These are phyloP conservation scores for Cheilosia impressa DNA, from an alignment of 2,888 invertebrate genomes.

Conservation along the genomic window DNA sequence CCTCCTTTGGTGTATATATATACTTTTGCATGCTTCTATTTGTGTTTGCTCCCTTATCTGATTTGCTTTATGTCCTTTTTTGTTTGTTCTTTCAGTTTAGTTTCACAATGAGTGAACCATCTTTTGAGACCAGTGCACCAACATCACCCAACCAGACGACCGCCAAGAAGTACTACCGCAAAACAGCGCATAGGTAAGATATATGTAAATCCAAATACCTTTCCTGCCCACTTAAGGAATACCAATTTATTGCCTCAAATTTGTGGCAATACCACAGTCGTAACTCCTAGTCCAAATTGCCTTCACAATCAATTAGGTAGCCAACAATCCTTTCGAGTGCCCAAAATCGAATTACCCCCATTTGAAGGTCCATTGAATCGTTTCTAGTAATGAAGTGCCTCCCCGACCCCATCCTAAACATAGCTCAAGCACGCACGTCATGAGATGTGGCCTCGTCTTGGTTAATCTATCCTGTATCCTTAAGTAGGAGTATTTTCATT, in stretches of 20 bases:
- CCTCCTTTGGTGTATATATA: neutral
- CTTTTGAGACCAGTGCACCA: slow-evolving; percentile 78
- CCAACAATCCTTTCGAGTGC: slow-evolving; percentile 21
- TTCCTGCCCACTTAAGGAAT: neutral
- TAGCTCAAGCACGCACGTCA: neutral
- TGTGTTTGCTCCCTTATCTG: neutral
- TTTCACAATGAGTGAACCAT: slow-evolving; percentile 79
- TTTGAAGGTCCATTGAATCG: neutral
- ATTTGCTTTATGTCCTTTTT: slow-evolving; percentile 7
- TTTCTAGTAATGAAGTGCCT: neutral
- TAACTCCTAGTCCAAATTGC: slow-evolving; percentile 15
- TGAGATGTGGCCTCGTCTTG: neutral
- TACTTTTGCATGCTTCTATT: neutral
- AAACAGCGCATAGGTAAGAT: slow-evolving; percentile 83
- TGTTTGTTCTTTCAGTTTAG: slow-evolving; percentile 77
- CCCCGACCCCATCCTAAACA: neutral
- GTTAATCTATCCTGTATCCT: slow-evolving; percentile 22
- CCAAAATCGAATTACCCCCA: slow-evolving; percentile 8
- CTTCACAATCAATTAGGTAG: slow-evolving; percentile 21
- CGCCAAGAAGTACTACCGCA: slow-evolving; percentile 83
- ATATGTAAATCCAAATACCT: too few species aligned
- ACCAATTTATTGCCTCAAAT: neutral
- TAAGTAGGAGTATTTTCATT: slow-evolving; percentile 1
- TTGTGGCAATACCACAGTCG: slow-evolving; percentile 3
- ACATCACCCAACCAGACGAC: slow-evolving; percentile 79